Conservation (phyloP, 2,113 vertebrate genomes). For the Rhodinocichla rosea region DNA sequence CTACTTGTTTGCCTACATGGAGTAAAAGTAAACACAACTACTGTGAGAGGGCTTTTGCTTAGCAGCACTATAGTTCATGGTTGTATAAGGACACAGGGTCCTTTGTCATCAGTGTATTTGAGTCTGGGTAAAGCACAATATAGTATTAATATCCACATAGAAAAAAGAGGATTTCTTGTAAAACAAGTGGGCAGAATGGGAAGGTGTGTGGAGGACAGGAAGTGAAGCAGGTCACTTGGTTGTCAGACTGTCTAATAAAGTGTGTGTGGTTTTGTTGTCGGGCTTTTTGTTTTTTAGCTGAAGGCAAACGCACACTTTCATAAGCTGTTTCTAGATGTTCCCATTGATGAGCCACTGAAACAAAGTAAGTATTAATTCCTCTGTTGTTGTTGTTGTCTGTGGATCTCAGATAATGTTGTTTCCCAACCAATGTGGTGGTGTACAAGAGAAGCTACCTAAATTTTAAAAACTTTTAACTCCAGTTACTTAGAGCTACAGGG, state of each 20-base stretch:
- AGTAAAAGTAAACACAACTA: neutral
- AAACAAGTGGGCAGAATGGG: neutral
- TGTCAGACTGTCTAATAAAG: neutral
- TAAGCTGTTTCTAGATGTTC: conserved; percentile 93
- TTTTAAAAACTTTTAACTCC: neutral
- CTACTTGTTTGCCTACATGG: neutral
- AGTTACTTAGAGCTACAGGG: neutral
- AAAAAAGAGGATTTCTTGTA: neutral
- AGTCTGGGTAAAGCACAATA: neutral
- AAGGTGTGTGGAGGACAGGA: neutral
- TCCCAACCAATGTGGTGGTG: neutral
- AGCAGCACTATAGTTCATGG: neutral
- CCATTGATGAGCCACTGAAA: conserved; percentile 84
- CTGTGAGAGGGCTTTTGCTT: neutral
- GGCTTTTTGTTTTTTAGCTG: conserved; percentile 75
- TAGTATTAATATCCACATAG: neutral
- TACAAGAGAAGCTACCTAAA: neutral
- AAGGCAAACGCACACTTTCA: conserved; percentile 93
- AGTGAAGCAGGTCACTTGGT: neutral
- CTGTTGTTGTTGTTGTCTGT: neutral
- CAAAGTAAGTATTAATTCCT: conserved; percentile 83
- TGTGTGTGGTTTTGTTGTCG: neutral
- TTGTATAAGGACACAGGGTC: neutral
- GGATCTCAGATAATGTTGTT: neutral
- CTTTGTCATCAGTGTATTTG: neutral